Base-by-base conservation (phyloP, 2,113 vertebrate species). In the Diglossa brunneiventris region DNA sequence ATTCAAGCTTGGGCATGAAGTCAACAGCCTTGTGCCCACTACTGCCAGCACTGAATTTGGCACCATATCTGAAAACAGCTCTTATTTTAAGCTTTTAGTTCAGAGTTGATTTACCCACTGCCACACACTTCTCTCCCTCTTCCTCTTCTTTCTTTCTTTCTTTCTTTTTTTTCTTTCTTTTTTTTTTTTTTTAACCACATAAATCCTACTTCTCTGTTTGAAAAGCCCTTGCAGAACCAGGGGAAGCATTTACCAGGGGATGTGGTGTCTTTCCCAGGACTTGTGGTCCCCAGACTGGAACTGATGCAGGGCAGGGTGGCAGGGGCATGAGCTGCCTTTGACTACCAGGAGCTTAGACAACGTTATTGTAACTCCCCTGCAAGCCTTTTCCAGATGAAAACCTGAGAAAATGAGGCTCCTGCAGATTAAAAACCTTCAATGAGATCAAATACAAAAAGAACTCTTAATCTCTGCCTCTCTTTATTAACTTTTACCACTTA, bases 31-130 rank as follows among this genome's bases (percentile, higher is more conserved):
- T 52, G 76, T 96, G 96, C 95, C 96, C 83, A 66, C 90, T 59
- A 26, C 79, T 94, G 90, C 90, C 94, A 94, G 83, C 5, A 18
- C 79, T 92, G 92, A 42, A 47, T 70, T 93, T 96, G 95, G 94
- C 95, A 94, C 83, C 0, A 1, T 69, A 35, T 88, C 88, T 97
- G 88, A 95, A 86, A 96, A 90, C 81, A 88, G 80, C 59, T 93
- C 72, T 94, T 93, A 86, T 93, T 96, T 94, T 77, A 94, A 93
- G 75, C 63, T 93, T 94, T 86, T 86, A n/a, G 46, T 92, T 93
- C 53, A 90, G 74, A 42, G 17, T 44, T 91, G 37, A 26, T 23
- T 15, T 7, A 27, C 26, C 30, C 47, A 0, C 58, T n/a, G n/a
- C 18, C 18, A 8, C 8, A 9, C 33, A 21, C 28, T 63, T 41